Conservation (phyloP, 2,113 vertebrate species). For the Hippolais icterina region DNA sequence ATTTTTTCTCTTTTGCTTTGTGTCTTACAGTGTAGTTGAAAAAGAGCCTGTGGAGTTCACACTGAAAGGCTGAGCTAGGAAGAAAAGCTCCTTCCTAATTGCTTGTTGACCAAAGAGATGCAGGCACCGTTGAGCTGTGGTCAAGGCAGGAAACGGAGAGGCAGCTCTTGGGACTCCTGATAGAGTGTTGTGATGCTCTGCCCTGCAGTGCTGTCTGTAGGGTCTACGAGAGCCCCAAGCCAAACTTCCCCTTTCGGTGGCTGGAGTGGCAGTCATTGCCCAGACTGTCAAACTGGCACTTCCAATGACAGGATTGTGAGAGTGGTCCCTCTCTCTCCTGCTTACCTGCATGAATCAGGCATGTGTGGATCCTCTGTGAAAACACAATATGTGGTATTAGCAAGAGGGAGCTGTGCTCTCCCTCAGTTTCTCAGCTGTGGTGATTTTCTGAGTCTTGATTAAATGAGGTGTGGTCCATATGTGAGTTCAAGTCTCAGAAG, state of each 20-base stretch:
- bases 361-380: background rate
- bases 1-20: background rate
- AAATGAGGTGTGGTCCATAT: background rate
- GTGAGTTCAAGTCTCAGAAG: background rate
- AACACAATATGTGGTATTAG: background rate
- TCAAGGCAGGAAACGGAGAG: background rate
- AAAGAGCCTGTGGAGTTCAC: background rate
- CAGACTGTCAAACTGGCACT: background rate
- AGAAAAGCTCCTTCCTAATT: background rate
- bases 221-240: background rate
- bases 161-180: background rate
- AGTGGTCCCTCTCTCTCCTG: background rate
- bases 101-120: background rate
- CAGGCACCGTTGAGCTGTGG: background rate
- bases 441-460: background rate
- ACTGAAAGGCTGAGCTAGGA: background rate
- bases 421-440: background rate
- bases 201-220: background rate
- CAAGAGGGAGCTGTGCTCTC: background rate
- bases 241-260: background rate
- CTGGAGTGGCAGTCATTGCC: background rate
- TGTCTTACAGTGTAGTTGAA: background rate
- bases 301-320: background rate
- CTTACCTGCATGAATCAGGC: background rate
- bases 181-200: background rate